Base-by-base conservation (phyloP, 1,140 invertebrate species). In the Drosophila lacteicornis region DNA sequence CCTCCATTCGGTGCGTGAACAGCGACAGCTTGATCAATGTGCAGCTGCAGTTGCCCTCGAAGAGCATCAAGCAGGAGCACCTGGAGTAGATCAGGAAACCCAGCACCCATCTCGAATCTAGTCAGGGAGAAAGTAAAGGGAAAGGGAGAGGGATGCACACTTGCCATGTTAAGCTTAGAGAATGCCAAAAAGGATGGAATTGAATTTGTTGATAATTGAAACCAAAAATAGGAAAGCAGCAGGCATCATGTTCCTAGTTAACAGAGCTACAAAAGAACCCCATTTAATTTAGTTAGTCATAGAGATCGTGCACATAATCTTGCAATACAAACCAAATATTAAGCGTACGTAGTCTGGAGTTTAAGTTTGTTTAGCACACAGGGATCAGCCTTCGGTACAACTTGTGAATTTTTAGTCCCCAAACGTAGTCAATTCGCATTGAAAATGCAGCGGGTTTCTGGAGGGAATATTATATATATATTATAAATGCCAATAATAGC, bases 301-400 rank as follows among this genome's bases (percentile, higher is more conserved):
- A 53, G 9, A 7, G 42, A 22, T 47, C 50, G 25, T 66, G 61
- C 45, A 46, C 47, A 25, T 58, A 65, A 50, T 55, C 49, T 61
- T 77, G 61, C 50, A 80, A 84, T 74, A 66, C 82, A 84, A 78
- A 76, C 82, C 82, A 85, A 85, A 85, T 79, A 85, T 85, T 81
- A 81, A 78, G 40, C 19, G n/a, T 38, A 73, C 19, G 36, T 38
- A 73, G 43, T 47, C 12, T 36, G 33, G 15, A 42, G 40, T 56
- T 55, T 53, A 76, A 49, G 38, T 59, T 78, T 65, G 49, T 7
- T 27, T 49, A 42, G 36, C 15, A 33, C 49, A 56, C 68, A 68
- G 63, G 63, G 65, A 68, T 33, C 62, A 40, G 19, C 33, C 38
- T 50, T 63, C 9, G 25, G 59, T 50, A 27, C 36, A 51, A 42